A percentile compares a stretch with the other conserved stretches of the same genome.
These are phyloP conservation scores for Oryzias sinensis DNA, from an alignment of 2,797 vertebrate species.

Conservation along the genomic window DNA sequence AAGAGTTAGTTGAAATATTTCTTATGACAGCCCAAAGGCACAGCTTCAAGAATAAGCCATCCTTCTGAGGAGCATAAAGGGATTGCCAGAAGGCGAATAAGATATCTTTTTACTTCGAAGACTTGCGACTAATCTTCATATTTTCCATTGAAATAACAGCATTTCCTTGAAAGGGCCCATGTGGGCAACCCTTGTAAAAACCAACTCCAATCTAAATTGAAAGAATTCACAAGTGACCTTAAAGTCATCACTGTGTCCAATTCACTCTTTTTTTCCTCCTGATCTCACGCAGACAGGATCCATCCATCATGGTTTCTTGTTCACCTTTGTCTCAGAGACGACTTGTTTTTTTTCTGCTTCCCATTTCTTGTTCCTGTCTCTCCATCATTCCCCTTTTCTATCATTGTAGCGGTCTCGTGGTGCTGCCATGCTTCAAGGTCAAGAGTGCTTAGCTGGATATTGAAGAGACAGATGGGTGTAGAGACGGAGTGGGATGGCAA, in stretches of 20 bases:
- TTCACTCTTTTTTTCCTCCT: conserved; percentile 30
- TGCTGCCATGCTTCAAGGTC: conserved; percentile 68
- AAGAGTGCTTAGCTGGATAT: conserved; percentile 75
- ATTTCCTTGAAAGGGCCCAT: conserved; percentile 36
- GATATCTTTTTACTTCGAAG: conserved; percentile 30
- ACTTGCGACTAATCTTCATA: conserved; percentile 44
- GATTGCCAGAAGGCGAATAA: conserved; percentile 53
- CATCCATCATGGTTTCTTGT: conserved; percentile 63
- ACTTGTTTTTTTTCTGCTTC: conserved; percentile 58
- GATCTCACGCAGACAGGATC: conserved; percentile 21
- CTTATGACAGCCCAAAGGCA: conserved; percentile 54
- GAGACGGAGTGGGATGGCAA: conserved; percentile 61
- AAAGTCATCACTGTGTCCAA: conserved; percentile 48
- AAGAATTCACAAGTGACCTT: conserved; percentile 56
- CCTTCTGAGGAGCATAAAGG: conserved; percentile 47
- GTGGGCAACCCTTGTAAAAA: conserved; percentile 41
- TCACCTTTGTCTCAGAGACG: conserved; percentile 65
- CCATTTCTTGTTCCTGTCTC: conserved; percentile 23
- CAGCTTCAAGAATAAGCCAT: conserved; percentile 41
- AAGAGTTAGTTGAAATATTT: conserved; percentile 49
- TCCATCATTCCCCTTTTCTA: conserved; percentile 28
- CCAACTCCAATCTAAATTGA: conserved; percentile 50
- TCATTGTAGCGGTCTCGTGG: conserved; percentile 35
- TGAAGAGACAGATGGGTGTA: conserved; percentile 70
- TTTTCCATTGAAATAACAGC: conserved; percentile 49